A percentile compares a stretch with the other conserved stretches of the same genome.
Evolutionary conservation across 2,113 vertebrate genomes (phyloP).

Genomic region (Ptilorrhoa leucosticta): DNA sequence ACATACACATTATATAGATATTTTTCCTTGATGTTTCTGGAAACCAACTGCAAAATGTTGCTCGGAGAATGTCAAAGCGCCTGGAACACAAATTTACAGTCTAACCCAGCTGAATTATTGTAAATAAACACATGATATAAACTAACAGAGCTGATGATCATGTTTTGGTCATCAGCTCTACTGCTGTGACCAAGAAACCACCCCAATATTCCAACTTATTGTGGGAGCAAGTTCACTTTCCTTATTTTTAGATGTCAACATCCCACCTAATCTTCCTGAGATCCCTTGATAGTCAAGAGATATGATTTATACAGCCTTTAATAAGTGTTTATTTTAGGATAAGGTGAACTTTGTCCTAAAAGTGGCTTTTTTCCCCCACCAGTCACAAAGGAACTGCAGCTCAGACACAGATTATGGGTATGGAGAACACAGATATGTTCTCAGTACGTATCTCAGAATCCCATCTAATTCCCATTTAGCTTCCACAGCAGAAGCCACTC

Average conservation of each 20-base stretch:
- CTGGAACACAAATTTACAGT: not conserved
- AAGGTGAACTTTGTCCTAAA: not conserved
- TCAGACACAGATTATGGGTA: not conserved
- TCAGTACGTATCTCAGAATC: not conserved
- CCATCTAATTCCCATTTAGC: not conserved
- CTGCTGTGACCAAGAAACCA: not conserved
- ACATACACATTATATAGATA: not conserved
- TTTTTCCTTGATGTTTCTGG: not conserved
- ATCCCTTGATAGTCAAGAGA: not conserved
- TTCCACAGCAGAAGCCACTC: not conserved
- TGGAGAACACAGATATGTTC: rapidly evolving
- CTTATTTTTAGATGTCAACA: not conserved
- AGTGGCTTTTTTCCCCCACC: not conserved
- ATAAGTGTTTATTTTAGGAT: not conserved
- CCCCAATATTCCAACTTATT: not conserved
- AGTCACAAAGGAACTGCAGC: not conserved
- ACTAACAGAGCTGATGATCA: not conserved
- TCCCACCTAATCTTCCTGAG: not conserved
- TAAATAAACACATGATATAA: not conserved
- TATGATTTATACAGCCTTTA: not conserved
- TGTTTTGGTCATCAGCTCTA: not conserved
- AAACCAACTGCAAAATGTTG: not conserved
- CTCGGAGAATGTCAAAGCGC: not conserved
- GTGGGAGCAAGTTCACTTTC: not conserved
- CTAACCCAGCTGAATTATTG: not conserved